These are phyloP conservation scores for Criorhina ranunculi DNA, from an alignment of 2,888 invertebrate genomes.

Conservation along the genomic window DNA sequence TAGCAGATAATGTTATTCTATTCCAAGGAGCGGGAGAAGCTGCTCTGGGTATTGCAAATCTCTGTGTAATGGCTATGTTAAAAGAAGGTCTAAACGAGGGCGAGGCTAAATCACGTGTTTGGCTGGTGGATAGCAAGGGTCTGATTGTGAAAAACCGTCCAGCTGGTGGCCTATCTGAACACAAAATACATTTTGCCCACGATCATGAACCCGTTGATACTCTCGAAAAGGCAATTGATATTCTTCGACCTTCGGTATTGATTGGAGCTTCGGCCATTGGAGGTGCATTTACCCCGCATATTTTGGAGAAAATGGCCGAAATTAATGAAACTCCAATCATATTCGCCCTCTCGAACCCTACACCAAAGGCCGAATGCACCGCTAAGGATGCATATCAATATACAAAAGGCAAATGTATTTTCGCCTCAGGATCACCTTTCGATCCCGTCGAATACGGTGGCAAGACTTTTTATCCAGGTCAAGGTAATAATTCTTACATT, in stretches of 20 bases:
- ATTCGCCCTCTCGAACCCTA: constrained; percentile 99
- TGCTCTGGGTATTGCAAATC: constrained; percentile 95
- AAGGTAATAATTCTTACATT: constrained; percentile 99
- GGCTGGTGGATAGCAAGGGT: constrained; percentile 98
- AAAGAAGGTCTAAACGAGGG: constrained; percentile 91
- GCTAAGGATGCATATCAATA: constrained; percentile 97
- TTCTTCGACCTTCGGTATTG: constrained; percentile 93
- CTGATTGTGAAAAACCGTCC: constrained; percentile 95
- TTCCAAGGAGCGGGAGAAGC: constrained; percentile 99
- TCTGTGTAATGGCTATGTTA: constrained; percentile 96
- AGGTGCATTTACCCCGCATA: constrained; percentile 96
- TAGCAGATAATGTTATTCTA: constrained; percentile 94
- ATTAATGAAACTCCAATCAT: constrained; percentile 95
- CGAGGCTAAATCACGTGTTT: constrained; percentile 93
- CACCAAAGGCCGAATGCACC: constrained; percentile 99
- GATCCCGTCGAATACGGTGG: constrained; percentile 92
- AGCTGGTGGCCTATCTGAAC: constrained; percentile 91
- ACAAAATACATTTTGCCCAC: constrained; percentile 94
- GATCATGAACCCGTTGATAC: constrained; percentile 90
- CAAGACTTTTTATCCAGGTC: constrained; percentile 94
- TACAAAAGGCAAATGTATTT: constrained; percentile 96
- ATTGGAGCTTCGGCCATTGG: constrained; percentile 97
- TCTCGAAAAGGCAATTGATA: constrained; percentile 91
- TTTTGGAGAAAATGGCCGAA: constrained; percentile 93
- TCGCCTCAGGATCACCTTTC: constrained; percentile 99